A percentile compares a stretch with the other conserved stretches of the same genome.
These are phyloP conservation scores for Takifugu bimaculatus DNA, from an alignment of 2,113 vertebrate species.

Conservation along the genomic window DNA sequence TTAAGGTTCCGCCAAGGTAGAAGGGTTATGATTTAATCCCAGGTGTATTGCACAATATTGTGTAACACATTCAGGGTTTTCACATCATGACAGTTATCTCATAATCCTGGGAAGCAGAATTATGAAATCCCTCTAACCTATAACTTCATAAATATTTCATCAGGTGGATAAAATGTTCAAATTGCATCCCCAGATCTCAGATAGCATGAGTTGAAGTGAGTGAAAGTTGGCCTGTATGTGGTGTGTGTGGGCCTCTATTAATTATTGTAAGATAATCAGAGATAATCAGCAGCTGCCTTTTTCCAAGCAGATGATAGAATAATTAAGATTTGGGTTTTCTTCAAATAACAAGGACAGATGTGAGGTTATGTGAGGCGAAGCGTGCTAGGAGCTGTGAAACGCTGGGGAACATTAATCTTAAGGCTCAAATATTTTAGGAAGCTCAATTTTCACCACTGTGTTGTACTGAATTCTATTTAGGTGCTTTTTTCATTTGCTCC, in stretches of 20 bases:
- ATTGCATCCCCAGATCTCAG: neutral
- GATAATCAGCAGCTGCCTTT: neutral
- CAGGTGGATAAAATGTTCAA: too few species aligned
- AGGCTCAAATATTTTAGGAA: too few species aligned
- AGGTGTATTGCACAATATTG: too few species aligned
- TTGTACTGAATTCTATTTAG: too few species aligned
- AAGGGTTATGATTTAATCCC: neutral
- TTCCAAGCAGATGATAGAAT: neutral
- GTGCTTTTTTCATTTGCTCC: too few species aligned
- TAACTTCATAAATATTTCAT: too few species aligned
- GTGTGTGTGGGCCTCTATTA: neutral
- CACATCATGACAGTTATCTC: too few species aligned
- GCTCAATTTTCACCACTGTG: too few species aligned
- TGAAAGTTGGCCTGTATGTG: too few species aligned
- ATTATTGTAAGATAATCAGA: slow-evolving; percentile 10
- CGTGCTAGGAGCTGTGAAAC: neutral
- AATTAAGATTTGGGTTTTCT: slow-evolving; percentile 1
- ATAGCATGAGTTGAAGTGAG: neutral
- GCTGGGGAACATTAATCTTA: neutral
- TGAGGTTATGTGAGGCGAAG: neutral
- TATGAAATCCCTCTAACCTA: too few species aligned
- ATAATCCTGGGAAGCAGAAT: too few species aligned
- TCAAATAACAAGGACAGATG: neutral
- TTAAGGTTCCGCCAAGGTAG: neutral
- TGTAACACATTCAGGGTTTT: too few species aligned